Conservation (phyloP, 1,140 invertebrate species). For the Tenebrio molitor region DNA sequence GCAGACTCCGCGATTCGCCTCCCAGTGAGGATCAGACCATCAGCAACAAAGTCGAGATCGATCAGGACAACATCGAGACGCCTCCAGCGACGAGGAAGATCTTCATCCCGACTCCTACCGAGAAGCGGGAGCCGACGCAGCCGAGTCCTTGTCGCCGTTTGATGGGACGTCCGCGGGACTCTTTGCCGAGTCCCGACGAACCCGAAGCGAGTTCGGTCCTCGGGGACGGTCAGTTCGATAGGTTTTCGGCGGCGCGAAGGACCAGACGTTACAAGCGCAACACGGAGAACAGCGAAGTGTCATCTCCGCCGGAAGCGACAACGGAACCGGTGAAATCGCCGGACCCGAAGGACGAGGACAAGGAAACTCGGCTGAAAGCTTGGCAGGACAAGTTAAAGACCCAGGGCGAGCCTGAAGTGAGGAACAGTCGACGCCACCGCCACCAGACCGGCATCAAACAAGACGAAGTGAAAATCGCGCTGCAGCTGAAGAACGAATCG, state of each 20-base stretch:
- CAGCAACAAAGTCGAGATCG: slow-evolving; percentile 85
- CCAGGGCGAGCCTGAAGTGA: slow-evolving; percentile 57
- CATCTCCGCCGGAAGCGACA: slow-evolving; percentile 67
- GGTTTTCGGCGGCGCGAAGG: slow-evolving; percentile 84
- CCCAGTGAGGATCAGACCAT: slow-evolving; percentile 60
- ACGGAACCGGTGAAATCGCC: slow-evolving; percentile 50
- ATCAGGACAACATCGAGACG: slow-evolving; percentile 92
- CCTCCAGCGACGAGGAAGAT: slow-evolving; percentile 83
- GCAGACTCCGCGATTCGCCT: slow-evolving; percentile 63
- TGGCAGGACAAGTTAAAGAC: slow-evolving; percentile 75
- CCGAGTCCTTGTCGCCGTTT: slow-evolving; percentile 68
- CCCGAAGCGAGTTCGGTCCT: slow-evolving; percentile 68
- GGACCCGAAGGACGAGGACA: slow-evolving; percentile 68
- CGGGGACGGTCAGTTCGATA: slow-evolving; percentile 86
- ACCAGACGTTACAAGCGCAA: slow-evolving; percentile 85
- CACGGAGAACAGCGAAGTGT: slow-evolving; percentile 71
- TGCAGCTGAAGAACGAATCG: slow-evolving; percentile 64
- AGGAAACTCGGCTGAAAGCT: slow-evolving; percentile 73
- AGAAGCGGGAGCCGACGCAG: slow-evolving; percentile 69
- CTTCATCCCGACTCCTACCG: slow-evolving; percentile 74
- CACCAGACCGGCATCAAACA: slow-evolving; percentile 75
- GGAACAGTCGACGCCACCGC: slow-evolving; percentile 61
- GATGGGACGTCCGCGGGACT: slow-evolving; percentile 60
- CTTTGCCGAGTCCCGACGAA: slow-evolving; percentile 63
- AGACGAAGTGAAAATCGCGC: slow-evolving; percentile 74